Base-by-base conservation (phyloP, 2,113 vertebrate genomes). In the Cyprinodon variegatus region DNA sequence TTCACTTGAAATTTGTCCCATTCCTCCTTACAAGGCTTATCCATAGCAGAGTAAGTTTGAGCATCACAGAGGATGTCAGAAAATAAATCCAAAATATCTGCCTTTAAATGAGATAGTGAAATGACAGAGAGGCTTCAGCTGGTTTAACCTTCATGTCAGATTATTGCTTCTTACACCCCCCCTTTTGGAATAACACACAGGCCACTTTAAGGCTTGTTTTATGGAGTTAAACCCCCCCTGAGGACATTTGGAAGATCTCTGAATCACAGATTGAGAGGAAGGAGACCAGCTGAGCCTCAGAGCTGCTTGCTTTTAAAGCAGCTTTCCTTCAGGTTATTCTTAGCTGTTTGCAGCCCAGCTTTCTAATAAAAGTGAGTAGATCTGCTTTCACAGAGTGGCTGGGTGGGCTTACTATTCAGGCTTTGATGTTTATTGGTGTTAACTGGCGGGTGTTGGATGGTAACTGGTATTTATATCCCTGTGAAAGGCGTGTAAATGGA, bases 351-450 rank as follows among this genome's bases (percentile, higher is more conserved):
- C 41, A 63, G 73, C 68, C 40, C 8, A 53, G 38, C 46, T 36
- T 65, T 68, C n/a, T 41, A 46, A 78, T 76, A 46, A 77, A 61
- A 12, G 45, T 62, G 66, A 57, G 17, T 68, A 66, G 13, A 22
- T 40, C 17, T 12, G 41, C 53, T 15, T 20, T 8, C 70, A 4
- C 1, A 57, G 9, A 63, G 65, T 4, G 38, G 66, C 60, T 20
- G 77, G 29, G 66, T 7, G 74, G 74, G 74, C 46, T 45, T 11
- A 3, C 9, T 0, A 69, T n/a, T 48, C 11, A 12, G 15, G 36
- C 65, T 79, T 74, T 82, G 73, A 82, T 53, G 76, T 68, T 74
- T 74, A 46, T 20, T 48, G 15, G 38, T 70, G 77, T 81, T 70
- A 78, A 65, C 7, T 50, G 72, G 20, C 29, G 39, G 57, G 14